Base-by-base conservation (phyloP, 1,140 invertebrate genomes). In the Tetramorium alpestre region DNA sequence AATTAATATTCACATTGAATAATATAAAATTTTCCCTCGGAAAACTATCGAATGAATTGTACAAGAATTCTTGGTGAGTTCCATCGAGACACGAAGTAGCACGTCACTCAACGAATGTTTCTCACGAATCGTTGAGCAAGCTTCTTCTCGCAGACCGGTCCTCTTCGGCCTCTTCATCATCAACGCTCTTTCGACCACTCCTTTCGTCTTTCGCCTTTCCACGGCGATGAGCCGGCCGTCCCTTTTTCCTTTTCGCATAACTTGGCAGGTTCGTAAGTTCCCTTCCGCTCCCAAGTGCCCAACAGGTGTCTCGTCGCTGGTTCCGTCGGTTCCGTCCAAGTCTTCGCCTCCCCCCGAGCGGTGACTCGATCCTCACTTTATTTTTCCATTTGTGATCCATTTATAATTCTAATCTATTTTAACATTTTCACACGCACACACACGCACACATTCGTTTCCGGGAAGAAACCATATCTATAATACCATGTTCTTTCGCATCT, bases 231-330 rank as follows among this genome's bases (percentile, higher is more conserved):
- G n/a, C 49, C 65, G 60, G 2, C 73, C 28, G 56, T 51, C n/a
- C 28, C 62, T 81, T 80, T 87, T 90, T 85, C 65, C 28, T 81
- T 85, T 90, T 87, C 80, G 86, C 88, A 90, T 88, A 90, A 89
- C 89, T 88, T n/a, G 2, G 80, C 73, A 81, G 38, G 86, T 90
- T 89, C 58, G 82, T 84, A 89, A 56, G n/a, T 56, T 47, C 77
- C 85, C 56, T 75, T 62, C 82, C 60, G 58, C 88, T 84, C 41
- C n/a, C 76, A 65, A 69, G 6, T 62, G 73, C 73, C 73, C 54
- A 90, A 90, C 89, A 90, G 89, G 89, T 90, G 89, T 90, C 86
- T 62, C 88, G 88, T n/a, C 28, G 64, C 54, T 69, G 75, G 33
- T 33, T 33, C 33, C 33, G 33, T 33, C 49, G 2, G 28, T 28